Evolutionary conservation across 1,140 invertebrate species (phyloP), one percentile per base, ranked within the genome.

Genomic region (Cydia pomonella): DNA sequence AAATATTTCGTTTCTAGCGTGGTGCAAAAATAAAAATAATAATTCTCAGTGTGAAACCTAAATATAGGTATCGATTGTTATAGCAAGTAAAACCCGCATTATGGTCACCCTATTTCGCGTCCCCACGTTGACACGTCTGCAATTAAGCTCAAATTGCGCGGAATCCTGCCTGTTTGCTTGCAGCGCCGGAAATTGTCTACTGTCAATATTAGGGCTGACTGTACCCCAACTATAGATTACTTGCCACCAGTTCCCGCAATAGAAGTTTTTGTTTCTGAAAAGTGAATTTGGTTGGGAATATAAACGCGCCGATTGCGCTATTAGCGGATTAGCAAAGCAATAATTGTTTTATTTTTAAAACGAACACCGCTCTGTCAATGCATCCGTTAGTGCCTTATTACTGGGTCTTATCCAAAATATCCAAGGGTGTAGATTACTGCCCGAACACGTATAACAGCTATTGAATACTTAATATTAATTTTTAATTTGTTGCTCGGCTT

Each of bases 141-240:
- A 86, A 87, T 88, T 87, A 87, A 77, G 69, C 72, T 76, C 75
- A 86, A 88, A 86, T 85, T 81, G 85, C 81, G 81, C 80, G 80
- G 84, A 88, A 87, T 81, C 74, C 75, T 33, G 29, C 64, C 64
- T 80, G 78, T 79, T 85, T 81, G 78, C 75, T 72, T 47, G 64
- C 72, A 77, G 73, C 77, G 62, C 81, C 84, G 86, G 86, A 88
- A 84, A 87, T 88, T 87, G 82, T 87, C 83, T 82, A 83, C 85
- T 85, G 82, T 87, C 83, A 87, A 88, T 85, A 84, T 84, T 78
- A 76, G 76, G 79, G 79, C 71, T 73, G 59, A 72, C 63, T 79
- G 75, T 75, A 75, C 72, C 41, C 62, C 29, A 33, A 18, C 18
- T 29, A 2, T 13, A 9, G 27, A 29, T 41, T 18, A 69, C 64